Evolutionary conservation across 2,113 vertebrate genomes (phyloP).

Genomic region (Clarias batrachus): DNA sequence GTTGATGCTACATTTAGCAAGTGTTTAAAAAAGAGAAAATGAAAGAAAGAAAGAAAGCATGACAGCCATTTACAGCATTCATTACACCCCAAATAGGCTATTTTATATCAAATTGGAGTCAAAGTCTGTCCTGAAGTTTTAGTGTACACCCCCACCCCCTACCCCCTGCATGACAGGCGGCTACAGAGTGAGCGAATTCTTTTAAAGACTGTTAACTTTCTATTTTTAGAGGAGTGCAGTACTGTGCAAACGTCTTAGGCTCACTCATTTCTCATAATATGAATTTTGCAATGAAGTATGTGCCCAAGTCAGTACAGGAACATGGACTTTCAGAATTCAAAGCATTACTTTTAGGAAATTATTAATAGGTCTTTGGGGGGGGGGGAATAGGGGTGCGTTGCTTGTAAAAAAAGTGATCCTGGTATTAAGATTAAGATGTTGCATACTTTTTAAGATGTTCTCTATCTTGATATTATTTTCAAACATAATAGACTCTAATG

Average conservation of each 20-base stretch:
- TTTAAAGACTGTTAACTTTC: background rate
- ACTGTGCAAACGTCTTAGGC: background rate
- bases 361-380: background rate
- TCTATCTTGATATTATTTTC: background rate
- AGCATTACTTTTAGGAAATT: background rate
- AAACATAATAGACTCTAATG: background rate
- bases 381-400: too few relatives aligned
- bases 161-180: background rate
- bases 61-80: background rate
- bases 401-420: too few relatives aligned
- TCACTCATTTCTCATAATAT: background rate
- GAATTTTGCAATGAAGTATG: background rate
- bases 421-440: too few relatives aligned
- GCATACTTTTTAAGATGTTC: too few relatives aligned
- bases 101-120: background rate
- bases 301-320: background rate
- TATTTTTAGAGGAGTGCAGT: background rate
- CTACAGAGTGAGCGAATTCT: background rate
- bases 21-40: background rate
- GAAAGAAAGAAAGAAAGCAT: too few relatives aligned
- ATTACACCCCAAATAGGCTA: background rate
- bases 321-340: background rate
- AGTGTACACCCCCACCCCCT: background rate
- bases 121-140: background rate
- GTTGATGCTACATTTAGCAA: background rate